Conservation (phyloP, 1,140 invertebrate species). For the Paraescarpia echinospica region DNA sequence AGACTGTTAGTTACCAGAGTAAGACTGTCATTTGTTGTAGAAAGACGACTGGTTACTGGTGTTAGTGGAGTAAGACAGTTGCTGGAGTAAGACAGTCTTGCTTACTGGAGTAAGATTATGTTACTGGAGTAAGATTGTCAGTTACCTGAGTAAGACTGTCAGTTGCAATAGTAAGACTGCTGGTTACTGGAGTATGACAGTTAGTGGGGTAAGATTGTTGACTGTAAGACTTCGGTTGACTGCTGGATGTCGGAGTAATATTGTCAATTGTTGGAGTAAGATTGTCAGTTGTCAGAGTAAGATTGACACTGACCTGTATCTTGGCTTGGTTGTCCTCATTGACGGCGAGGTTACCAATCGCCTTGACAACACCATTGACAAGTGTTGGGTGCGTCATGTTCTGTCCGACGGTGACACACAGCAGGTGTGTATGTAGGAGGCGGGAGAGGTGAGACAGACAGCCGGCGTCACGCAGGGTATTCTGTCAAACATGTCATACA, state of each 20-base stretch:
- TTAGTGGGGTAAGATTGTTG: too few relatives aligned
- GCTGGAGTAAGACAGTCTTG: too few relatives aligned
- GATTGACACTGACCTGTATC: constrained; percentile 55
- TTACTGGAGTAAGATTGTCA: too few relatives aligned
- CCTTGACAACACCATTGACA: constrained; percentile 57
- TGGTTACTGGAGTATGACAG: too few relatives aligned
- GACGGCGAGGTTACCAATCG: constrained; percentile 63
- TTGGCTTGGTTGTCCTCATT: constrained; percentile 63
- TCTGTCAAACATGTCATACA: constrained; percentile 44
- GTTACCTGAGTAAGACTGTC: too few relatives aligned
- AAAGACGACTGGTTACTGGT: too few relatives aligned
- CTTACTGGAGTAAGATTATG: too few relatives aligned
- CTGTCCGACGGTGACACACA: constrained; percentile 39
- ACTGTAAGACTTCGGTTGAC: too few relatives aligned
- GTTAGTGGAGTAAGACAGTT: too few relatives aligned
- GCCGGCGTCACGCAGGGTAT: constrained; percentile 63
- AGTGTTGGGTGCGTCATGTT: constrained; percentile 50
- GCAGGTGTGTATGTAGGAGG: constrained; percentile 49
- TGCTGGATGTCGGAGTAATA: neutral
- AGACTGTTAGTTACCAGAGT: too few relatives aligned
- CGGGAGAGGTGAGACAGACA: constrained; percentile 60
- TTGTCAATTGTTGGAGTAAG: neutral
- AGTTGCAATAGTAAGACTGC: too few relatives aligned
- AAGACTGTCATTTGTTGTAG: too few relatives aligned
- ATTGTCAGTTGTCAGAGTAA: neutral